Conservation (phyloP, 1,140 invertebrate genomes). For the Drosophila lacteicornis region DNA sequence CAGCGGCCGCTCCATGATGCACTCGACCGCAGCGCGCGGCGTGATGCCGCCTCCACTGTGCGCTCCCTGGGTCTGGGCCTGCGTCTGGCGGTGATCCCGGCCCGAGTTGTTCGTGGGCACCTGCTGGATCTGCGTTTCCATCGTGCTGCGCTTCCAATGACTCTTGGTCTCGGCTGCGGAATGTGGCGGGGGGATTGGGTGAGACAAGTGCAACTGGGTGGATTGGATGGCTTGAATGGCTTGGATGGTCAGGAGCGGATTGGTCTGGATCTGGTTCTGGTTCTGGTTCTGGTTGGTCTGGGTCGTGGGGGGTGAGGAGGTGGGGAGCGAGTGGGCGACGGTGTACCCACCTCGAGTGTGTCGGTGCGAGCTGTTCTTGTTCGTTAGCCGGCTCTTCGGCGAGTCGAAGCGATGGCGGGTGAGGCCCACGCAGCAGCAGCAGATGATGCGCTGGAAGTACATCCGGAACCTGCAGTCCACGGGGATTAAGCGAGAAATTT, state of each 20-base stretch:
- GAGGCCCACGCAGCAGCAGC: slow-evolving; percentile 82
- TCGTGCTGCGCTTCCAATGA: slow-evolving; percentile 82
- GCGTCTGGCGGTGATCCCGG: slow-evolving; percentile 45
- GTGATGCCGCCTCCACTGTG: not conserved
- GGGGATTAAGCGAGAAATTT: not conserved
- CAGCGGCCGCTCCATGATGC: slow-evolving; percentile 61
- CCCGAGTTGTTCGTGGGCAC: slow-evolving; percentile 49
- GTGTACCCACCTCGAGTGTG: slow-evolving; percentile 66
- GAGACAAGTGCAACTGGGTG: slow-evolving; percentile 8
- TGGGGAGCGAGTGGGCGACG: slow-evolving; percentile 32
- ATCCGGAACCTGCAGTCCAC: slow-evolving; percentile 85
- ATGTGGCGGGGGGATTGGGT: slow-evolving; percentile 30
- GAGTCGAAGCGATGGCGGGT: slow-evolving; percentile 63
- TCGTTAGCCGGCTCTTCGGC: slow-evolving; percentile 63
- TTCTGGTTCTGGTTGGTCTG: slow-evolving; percentile 10
- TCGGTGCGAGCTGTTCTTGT: slow-evolving; percentile 73
- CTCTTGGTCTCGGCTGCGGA: slow-evolving; percentile 70
- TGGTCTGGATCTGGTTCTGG: not conserved
- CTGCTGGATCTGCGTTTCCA: slow-evolving; percentile 83
- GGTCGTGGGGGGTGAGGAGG: slow-evolving; percentile 21
- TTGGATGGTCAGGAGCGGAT: slow-evolving; percentile 7
- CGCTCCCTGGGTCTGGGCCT: slow-evolving; percentile 1
- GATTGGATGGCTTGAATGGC: slow-evolving; percentile 3
- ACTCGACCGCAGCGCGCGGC: slow-evolving; percentile 55
- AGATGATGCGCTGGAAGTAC: slow-evolving; percentile 86